phyloP scores from a whole-genome alignment of 2,888 invertebrate genomes.

The Drosophila anomalata region DNA sequence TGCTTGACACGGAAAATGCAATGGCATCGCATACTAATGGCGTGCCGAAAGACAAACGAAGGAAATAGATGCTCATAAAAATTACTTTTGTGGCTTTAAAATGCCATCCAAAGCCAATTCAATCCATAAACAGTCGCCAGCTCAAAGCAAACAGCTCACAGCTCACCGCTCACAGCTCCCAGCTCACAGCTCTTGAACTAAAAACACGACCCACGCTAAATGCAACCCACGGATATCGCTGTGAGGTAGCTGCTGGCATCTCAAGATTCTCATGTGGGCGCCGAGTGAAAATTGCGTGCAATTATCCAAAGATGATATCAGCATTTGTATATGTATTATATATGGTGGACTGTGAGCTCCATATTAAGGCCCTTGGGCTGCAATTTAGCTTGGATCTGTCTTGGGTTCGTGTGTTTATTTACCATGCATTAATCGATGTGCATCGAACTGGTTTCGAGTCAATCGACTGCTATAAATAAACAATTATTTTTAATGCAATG shows the following conservation, averaged over 20 bases:
- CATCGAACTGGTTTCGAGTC: conserved; percentile 39
- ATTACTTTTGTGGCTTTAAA: conserved; percentile 55
- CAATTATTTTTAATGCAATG: conserved; percentile 37
- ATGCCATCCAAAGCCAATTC: conserved; percentile 32
- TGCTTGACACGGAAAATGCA: conserved; percentile 73
- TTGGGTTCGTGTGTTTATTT: conserved; percentile 15
- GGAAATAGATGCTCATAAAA: conserved; percentile 65
- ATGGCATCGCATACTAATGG: conserved; percentile 65
- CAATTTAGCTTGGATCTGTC: background rate
- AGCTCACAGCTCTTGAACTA: background rate
- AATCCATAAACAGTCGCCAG: conserved; percentile 27
- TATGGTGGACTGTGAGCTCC: background rate
- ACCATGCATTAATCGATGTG: conserved; percentile 22
- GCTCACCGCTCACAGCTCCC: conserved; percentile 2
- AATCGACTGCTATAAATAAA: conserved; percentile 50
- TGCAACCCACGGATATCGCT: conserved; percentile 28
- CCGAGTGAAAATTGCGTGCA: conserved; percentile 73
- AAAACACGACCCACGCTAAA: conserved; percentile 29
- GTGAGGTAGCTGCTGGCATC: conserved; percentile 25
- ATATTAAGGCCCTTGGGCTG: conserved; percentile 18
- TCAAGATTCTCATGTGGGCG: conserved; percentile 57
- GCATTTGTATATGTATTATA: conserved; percentile 21
- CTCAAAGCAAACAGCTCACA: conserved; percentile 11
- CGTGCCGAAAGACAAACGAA: conserved; percentile 25
- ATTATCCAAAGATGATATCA: conserved; percentile 74